Conservation (phyloP, 1,140 invertebrate species). For the Drepana arcuata region DNA sequence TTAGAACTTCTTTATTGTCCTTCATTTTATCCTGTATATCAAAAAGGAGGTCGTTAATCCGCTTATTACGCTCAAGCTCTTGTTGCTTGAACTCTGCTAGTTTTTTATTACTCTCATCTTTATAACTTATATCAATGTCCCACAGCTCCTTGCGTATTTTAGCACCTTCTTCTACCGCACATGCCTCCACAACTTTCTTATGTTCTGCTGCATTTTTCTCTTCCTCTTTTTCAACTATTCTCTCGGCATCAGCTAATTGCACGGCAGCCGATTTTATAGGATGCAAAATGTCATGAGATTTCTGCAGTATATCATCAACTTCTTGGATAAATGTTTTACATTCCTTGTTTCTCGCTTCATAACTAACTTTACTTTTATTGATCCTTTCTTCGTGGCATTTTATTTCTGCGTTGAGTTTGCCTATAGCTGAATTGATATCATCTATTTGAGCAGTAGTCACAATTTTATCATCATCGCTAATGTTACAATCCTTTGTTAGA, state of each 20-base stretch:
- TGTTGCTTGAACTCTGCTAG: constrained; percentile 25
- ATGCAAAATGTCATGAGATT: constrained; percentile 51
- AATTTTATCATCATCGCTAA: too few species aligned
- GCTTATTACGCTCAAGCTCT: constrained; percentile 37
- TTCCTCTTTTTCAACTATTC: constrained; percentile 6
- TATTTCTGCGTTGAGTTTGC: constrained; percentile 43
- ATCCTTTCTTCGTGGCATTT: constrained; percentile 50
- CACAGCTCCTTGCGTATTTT: constrained; percentile 30
- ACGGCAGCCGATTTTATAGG: constrained; percentile 17
- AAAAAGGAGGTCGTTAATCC: constrained; percentile 43
- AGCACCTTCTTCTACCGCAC: too few species aligned
- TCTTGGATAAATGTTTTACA: constrained; percentile 56
- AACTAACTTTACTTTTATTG: constrained; percentile 39
- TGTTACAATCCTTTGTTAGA: constrained; percentile 11
- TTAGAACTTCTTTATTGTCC: constrained; percentile 54
- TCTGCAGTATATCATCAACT: constrained; percentile 51
- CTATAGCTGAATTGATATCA: constrained; percentile 44
- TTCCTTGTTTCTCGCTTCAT: constrained; percentile 45
- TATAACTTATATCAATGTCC: constrained; percentile 26
- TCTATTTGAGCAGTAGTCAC: constrained; percentile 46
- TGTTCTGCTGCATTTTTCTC: constrained; percentile 3
- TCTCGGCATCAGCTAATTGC: constrained; percentile 1
- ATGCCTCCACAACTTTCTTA: constrained; percentile 1
- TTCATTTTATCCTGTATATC: constrained; percentile 63
- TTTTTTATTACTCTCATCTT: constrained; percentile 28